Base-by-base conservation (phyloP, 2,888 invertebrate genomes). In the Melinopterus prodromus region DNA sequence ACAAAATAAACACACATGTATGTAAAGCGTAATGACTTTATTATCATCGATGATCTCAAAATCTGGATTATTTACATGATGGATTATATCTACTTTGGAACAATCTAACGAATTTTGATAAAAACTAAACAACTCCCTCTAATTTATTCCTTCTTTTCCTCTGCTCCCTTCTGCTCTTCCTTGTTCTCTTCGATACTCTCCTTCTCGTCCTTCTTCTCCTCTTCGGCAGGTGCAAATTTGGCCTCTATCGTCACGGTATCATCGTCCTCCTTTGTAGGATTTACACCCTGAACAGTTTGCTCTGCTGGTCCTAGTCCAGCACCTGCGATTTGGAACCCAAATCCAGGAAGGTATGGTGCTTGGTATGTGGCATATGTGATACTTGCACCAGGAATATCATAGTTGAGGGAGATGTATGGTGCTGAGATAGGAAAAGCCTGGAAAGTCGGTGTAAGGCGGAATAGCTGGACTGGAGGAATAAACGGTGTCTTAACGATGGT, bases 201-300 rank as follows among this genome's bases (percentile, higher is more conserved):
- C n/a, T 74, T 74, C 35, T 74, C 37, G n/a, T 74, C 74, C 35
- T 12, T 12, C 71, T 12, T 12, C 35, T 74, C 14, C 37, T 74
- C 74, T 35, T 35, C n/a, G 37, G 37, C 74, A 71, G 15, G 16
- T 4, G 71, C 71, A 35, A 9, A 36, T 71, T 81, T 81, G 77
- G 81, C 81, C 79, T 79, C 79, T n/a, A 81, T 77, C 53, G 79
- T 77, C 26, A 81, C 81, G 6, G 77, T 77, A 81, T 81, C 81
- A 35, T 77, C 77, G 16, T 79, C 77, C 35, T 74, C 74, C 35
- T 74, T 74, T n/a, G 35, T n/a, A 7, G 37, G 37, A 74, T 36
- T 74, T 74, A 53, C 53, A 16, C 15, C 78, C 36, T 79, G 77
- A 15, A 76, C 77, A 71, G 76, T 71, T 71, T 76, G 79, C 26